A percentile compares a stretch with the other conserved stretches of the same genome.
Conservation (phyloP, 2,113 vertebrate genomes). For the Poecilia latipinna region DNA sequence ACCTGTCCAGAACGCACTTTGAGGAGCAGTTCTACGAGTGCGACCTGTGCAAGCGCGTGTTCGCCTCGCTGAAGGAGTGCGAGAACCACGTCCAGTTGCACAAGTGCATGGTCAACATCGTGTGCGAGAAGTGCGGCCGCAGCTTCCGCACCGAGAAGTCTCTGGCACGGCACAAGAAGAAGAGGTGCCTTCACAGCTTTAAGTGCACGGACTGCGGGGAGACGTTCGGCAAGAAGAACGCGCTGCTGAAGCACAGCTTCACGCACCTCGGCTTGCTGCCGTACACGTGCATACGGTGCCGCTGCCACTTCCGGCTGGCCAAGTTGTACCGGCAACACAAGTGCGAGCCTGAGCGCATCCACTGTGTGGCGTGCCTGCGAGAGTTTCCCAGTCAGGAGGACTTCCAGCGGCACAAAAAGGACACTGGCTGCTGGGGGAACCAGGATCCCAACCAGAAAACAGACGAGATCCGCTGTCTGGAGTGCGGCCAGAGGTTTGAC, state of each 20-base stretch:
- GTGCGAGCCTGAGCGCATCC: conserved; percentile 74
- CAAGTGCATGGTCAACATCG: conserved; percentile 52
- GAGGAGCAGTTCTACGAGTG: conserved; percentile 83
- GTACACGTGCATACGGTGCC: conserved; percentile 82
- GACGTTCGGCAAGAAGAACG: conserved; percentile 70
- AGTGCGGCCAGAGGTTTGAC: conserved; percentile 86
- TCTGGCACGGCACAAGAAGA: conserved; percentile 69
- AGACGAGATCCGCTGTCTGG: conserved; percentile 82
- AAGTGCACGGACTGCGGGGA: conserved; percentile 58
- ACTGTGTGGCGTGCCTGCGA: conserved; percentile 80
- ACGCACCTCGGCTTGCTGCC: conserved; percentile 82
- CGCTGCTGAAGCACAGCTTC: conserved; percentile 82
- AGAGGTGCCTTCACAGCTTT: conserved; percentile 56
- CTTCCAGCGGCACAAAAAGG: conserved; percentile 81
- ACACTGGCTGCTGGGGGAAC: conserved; percentile 83
- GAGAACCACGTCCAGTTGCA: conserved; percentile 72
- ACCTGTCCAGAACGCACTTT: conserved; percentile 70
- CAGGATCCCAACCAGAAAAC: conserved; percentile 57
- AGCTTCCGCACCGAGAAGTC: conserved; percentile 38
- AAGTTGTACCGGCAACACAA: conserved; percentile 75
- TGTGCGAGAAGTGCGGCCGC: conserved; percentile 59
- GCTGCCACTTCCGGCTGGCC: conserved; percentile 77
- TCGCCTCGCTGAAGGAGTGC: conserved; percentile 65
- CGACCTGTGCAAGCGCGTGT: conserved; percentile 81
- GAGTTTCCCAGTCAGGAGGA: conserved; percentile 73